These are phyloP conservation scores for Halocynthia aurantium DNA, from an alignment of 23 tunicate genomes.

Conservation along the genomic window DNA sequence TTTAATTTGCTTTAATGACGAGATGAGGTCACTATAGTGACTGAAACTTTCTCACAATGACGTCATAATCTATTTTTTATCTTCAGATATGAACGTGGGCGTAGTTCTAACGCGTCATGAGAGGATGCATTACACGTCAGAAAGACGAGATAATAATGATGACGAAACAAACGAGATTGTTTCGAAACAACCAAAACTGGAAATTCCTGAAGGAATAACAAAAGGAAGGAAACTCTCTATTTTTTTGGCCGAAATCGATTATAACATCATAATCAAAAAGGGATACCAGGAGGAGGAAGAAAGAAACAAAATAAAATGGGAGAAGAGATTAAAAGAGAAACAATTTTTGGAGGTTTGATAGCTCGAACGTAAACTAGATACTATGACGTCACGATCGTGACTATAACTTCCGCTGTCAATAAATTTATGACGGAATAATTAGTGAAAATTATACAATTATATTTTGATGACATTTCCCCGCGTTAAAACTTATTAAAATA, in stretches of 20 bases:
- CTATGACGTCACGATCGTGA: too few relatives aligned
- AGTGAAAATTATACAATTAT: too few relatives aligned
- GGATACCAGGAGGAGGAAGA: constrained; percentile 1
- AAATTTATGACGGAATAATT: too few relatives aligned
- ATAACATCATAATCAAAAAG: not conserved
- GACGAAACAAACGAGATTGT: not conserved
- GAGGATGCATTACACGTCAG: not conserved
- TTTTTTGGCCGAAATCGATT: not conserved
- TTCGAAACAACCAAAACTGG: not conserved
- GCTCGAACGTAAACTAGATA: not conserved
- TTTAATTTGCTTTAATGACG: too few relatives aligned
- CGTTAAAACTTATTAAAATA: too few relatives aligned
- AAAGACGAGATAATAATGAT: not conserved
- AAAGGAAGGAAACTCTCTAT: not conserved
- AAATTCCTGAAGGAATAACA: not conserved
- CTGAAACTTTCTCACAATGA: not conserved
- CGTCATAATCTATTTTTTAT: not conserved
- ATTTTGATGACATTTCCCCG: too few relatives aligned
- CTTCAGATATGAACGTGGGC: not conserved
- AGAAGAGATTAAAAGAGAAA: constrained; percentile 9
- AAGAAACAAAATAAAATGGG: not conserved
- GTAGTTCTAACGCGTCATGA: not conserved
- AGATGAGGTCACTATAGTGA: too few relatives aligned
- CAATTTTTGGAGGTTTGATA: constrained; percentile 10
- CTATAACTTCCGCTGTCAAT: too few relatives aligned